phyloP scores from a whole-genome alignment of 2,113 vertebrate genomes.

The Apus apus region DNA sequence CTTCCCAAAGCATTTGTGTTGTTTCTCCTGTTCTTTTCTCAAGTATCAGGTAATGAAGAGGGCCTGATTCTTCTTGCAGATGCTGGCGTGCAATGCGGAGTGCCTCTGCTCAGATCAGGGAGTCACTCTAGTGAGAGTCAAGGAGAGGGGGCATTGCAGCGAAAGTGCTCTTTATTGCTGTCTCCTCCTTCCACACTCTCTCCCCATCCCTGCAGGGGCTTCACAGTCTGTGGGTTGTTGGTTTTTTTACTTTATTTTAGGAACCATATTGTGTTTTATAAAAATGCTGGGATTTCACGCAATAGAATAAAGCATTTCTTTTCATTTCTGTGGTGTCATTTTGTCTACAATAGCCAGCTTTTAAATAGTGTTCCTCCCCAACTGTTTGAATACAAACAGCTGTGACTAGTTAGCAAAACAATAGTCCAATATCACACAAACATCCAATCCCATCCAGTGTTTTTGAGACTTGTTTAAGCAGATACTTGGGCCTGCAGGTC shows the following conservation, averaged over 20 bases:
- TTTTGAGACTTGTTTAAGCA: not conserved
- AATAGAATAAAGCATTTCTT: not conserved
- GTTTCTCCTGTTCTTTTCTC: not conserved
- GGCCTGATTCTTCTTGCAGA: not conserved
- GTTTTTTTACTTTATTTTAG: not conserved
- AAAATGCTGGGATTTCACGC: not conserved
- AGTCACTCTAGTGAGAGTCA: not conserved
- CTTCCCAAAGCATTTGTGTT: not conserved
- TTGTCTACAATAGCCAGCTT: not conserved
- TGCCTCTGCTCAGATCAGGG: not conserved
- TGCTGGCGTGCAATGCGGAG: fast-evolving
- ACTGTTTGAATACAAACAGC: conserved; percentile 9
- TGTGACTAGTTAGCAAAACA: conserved; percentile 36
- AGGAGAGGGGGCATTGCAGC: not conserved
- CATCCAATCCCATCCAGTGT: not conserved
- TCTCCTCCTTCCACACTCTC: not conserved
- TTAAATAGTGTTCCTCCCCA: not conserved
- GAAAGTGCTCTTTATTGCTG: not conserved
- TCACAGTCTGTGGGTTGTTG: not conserved
- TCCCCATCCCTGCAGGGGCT: not conserved
- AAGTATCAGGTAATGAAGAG: not conserved
- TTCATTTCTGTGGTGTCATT: not conserved
- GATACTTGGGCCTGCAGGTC: not conserved
- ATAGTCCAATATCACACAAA: not conserved
- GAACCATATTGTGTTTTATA: not conserved